Evolutionary conservation across 2,888 invertebrate species (phyloP).

Genomic region (Perdita meconis): DNA sequence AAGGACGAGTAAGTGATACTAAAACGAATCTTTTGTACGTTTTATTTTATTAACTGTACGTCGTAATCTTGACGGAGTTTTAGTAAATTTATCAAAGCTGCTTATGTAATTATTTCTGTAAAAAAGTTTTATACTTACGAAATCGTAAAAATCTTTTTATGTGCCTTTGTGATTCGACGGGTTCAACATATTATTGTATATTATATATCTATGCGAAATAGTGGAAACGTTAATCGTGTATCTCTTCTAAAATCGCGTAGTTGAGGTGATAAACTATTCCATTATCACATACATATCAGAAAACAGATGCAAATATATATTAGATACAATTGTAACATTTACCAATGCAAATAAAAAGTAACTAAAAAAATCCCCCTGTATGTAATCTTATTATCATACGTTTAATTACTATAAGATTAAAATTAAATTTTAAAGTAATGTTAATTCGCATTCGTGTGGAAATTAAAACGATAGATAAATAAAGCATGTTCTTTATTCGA

Average conservation of each 20-base stretch:
- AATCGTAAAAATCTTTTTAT: too few relatives aligned
- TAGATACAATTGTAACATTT: slow-evolving; percentile 26
- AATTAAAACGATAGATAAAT: slow-evolving; percentile 18
- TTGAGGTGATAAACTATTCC: slow-evolving; percentile 24
- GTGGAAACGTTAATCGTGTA: not conserved
- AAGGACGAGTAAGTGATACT: slow-evolving; percentile 34
- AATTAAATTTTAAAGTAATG: too few relatives aligned
- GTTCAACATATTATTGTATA: slow-evolving; percentile 5
- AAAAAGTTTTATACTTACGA: not conserved
- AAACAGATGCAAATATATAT: slow-evolving; percentile 19
- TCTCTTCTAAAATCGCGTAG: slow-evolving; percentile 12
- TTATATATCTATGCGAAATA: not conserved
- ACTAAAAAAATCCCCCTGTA: slow-evolving; percentile 28
- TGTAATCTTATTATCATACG: slow-evolving; percentile 26
- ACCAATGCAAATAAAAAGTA: slow-evolving; percentile 13
- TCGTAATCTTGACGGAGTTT: too few relatives aligned
- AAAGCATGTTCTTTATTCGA: slow-evolving; percentile 45
- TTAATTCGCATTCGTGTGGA: not conserved
- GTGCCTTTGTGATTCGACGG: slow-evolving; percentile 14
- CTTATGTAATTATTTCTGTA: slow-evolving; percentile 10
- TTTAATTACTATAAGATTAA: slow-evolving; percentile 16
- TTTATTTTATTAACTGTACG: slow-evolving; percentile 35
- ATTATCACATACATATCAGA: slow-evolving; percentile 22
- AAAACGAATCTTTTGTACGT: slow-evolving; percentile 46
- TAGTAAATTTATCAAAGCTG: slow-evolving; percentile 15